Evolutionary conservation across 2,888 invertebrate species (phyloP).

Genomic region (Xestia sexstrigata): DNA sequence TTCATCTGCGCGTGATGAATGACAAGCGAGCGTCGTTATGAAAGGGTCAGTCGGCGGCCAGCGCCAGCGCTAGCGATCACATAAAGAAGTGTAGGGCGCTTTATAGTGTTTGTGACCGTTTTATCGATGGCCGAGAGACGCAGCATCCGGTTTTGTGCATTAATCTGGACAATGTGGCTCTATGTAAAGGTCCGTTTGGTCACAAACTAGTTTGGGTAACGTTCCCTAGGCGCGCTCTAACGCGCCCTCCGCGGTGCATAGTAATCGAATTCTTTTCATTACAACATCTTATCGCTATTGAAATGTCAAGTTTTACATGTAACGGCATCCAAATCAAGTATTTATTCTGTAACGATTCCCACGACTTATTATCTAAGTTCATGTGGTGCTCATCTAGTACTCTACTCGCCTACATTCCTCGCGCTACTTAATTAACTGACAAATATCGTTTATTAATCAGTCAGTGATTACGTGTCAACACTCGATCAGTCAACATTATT

Average conservation of each 20-base stretch:
- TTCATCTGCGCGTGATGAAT: slow-evolving; percentile 86
- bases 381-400: not conserved
- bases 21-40: slow-evolving; percentile 75
- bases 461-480: slow-evolving; percentile 40
- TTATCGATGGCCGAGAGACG: slow-evolving; percentile 83
- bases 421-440: not conserved
- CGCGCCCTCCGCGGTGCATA: slow-evolving; percentile 80
- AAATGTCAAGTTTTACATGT: slow-evolving; percentile 80
- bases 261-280: slow-evolving; percentile 87
- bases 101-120: slow-evolving; percentile 86
- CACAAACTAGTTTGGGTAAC: slow-evolving; percentile 87
- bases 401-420: slow-evolving; percentile 1
- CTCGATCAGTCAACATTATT: slow-evolving; percentile 57
- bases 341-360: slow-evolving; percentile 60
- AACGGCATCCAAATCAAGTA: slow-evolving; percentile 71
- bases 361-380: slow-evolving; percentile 49
- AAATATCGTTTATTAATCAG: slow-evolving; percentile 21
- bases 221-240: slow-evolving; percentile 81
- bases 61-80: slow-evolving; percentile 82
- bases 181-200: slow-evolving; percentile 83
- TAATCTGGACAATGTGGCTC: slow-evolving; percentile 86
- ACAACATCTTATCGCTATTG: slow-evolving; percentile 78
- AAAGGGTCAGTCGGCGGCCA: slow-evolving; percentile 79
- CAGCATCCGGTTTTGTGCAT: slow-evolving; percentile 90
- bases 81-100: slow-evolving; percentile 85